Evolutionary conservation across 2,113 vertebrate genomes (phyloP), one percentile per base, ranked within the genome.

Genomic region (Panurus biarmicus): DNA sequence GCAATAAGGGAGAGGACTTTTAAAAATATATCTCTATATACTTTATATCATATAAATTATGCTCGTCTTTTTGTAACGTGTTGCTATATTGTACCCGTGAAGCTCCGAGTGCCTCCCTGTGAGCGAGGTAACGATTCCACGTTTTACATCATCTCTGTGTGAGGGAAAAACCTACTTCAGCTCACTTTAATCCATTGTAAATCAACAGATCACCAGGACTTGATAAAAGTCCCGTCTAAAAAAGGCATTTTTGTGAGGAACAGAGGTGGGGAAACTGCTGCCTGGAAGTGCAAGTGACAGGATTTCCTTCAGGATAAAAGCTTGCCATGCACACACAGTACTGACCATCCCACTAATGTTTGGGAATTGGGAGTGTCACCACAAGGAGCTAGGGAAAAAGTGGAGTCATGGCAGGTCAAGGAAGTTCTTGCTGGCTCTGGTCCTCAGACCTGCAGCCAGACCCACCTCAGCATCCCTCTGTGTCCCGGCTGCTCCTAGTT

Each of bases 21-120:
- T 2, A 97, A 97, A 97, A 97, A 96, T 96, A 96, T 57, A 96
- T 94, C 81, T 96, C 91, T 96, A 18, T 96, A 82, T 89, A 95
- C 54, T 94, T 93, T 58, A 12, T 93, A 71, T 85, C 88, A 84
- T 95, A 97, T 56, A 95, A 97, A 97, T 91, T 67, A 85, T 0
- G 40, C 70, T 93, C 2, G 0, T 90, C 44, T 66, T 38, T 70
- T 38, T 47, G 35, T 85, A 83, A 60, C 9, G 0, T 76, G 87
- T 90, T 0, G 0, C 79, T 88, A 6, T 47, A 15, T 48, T 53
- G 77, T 85, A 78, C 84, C 93, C 35, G 25, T 85, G 91, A 77
- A 81, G 74, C 84, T 95, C 87, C 16, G 5, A 67, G 56, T n/a
- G 72, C 82, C 82, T 79, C 87, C 1, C 6, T 24, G 56, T 14